Evolutionary conservation across 1,140 invertebrate species (phyloP).

Genomic region (Ceratina australensis): DNA sequence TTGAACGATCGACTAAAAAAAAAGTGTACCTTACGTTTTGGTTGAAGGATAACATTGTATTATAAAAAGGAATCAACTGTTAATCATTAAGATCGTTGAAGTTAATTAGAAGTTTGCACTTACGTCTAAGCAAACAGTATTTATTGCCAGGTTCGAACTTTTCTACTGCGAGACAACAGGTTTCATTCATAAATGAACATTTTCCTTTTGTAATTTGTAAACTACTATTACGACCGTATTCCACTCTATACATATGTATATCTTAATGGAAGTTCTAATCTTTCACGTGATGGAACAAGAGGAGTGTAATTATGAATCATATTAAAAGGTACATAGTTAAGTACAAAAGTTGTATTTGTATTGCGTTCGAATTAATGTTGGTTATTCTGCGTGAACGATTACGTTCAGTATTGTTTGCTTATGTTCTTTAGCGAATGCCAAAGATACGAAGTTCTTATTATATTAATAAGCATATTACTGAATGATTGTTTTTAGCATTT

Average conservation of each 20-base stretch:
- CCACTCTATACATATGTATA: neutral
- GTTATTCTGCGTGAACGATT: neutral
- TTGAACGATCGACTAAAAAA: neutral
- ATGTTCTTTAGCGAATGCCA: conserved; percentile 31
- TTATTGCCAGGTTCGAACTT: neutral
- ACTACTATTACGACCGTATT: conserved; percentile 8
- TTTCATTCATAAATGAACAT: neutral
- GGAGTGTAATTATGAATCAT: conserved; percentile 4
- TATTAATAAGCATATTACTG: conserved; percentile 7
- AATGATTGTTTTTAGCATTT: neutral
- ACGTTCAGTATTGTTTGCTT: neutral
- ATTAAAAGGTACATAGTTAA: neutral
- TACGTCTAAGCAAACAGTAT: conserved; percentile 13
- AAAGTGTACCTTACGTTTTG: neutral
- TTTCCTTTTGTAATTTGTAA: conserved; percentile 17
- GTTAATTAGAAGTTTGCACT: conserved; percentile 15
- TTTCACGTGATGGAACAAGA: neutral
- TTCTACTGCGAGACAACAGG: neutral
- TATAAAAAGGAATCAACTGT: neutral
- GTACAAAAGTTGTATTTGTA: conserved; percentile 14
- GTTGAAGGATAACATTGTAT: neutral
- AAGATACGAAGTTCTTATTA: conserved; percentile 19
- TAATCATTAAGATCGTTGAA: neutral
- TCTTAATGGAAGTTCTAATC: neutral
- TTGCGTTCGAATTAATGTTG: neutral